Conservation (phyloP, 2,797 vertebrate genomes). For the Mareca penelope region DNA sequence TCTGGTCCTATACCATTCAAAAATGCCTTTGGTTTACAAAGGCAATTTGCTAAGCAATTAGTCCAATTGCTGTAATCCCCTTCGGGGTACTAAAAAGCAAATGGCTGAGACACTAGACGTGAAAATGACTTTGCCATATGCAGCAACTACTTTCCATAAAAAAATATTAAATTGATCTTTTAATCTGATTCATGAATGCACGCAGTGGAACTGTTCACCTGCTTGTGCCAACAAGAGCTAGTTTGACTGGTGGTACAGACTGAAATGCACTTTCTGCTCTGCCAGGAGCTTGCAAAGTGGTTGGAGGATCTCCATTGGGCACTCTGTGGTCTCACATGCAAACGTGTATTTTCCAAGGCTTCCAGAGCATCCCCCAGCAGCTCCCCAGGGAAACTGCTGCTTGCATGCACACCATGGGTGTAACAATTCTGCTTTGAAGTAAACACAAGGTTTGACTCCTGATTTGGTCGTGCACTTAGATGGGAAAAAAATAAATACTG, state of each 20-base stretch:
- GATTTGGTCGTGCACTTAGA: neutral
- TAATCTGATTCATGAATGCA: conserved; percentile 31
- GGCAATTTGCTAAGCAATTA: conserved; percentile 38
- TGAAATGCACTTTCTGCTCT: neutral
- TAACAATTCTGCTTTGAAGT: neutral
- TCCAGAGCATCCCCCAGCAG: neutral
- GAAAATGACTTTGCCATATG: conserved; percentile 55
- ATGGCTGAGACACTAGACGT: neutral
- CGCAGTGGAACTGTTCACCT: conserved; percentile 18
- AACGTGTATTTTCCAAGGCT: neutral
- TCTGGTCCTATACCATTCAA: neutral
- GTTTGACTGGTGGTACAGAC: neutral
- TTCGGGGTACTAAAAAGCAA: conserved; percentile 1
- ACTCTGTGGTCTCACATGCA: neutral
- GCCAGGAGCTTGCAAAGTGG: neutral
- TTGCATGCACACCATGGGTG: accelerated
- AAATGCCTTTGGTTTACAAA: conserved; percentile 52
- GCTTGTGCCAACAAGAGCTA: neutral
- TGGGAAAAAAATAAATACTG: accelerated
- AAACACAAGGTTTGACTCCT: neutral
- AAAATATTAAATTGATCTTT: conserved; percentile 44
- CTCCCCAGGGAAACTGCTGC: neutral
- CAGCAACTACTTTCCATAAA: conserved; percentile 28
- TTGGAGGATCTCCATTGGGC: conserved; percentile 24
- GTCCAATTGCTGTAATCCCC: conserved; percentile 15